Percentiles rank a stretch among this genome's conserved stretches.
These are phyloP conservation scores for Athalia cordata DNA, from an alignment of 2,888 invertebrate species.

Conservation along the genomic window DNA sequence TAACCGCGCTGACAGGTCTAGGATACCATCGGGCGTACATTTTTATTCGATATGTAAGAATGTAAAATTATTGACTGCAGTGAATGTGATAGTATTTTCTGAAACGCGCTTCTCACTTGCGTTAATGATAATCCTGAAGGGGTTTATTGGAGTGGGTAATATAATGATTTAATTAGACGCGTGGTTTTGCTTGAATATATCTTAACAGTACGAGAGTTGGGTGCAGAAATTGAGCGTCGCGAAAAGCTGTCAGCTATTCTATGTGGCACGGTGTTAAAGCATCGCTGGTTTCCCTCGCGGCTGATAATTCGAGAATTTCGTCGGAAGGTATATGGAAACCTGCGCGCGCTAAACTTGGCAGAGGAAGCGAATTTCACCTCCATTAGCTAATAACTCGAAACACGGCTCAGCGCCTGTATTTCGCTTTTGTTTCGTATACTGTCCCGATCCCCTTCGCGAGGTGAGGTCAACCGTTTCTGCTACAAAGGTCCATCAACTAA, in stretches of 20 bases:
- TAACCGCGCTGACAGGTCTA: slow-evolving; percentile 34
- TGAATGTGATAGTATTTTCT: neutral
- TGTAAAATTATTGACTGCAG: neutral
- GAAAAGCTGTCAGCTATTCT: neutral
- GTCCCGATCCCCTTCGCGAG: slow-evolving; percentile 46
- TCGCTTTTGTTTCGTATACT: slow-evolving; percentile 43
- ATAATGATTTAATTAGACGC: slow-evolving; percentile 34
- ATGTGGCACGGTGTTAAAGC: slow-evolving; percentile 34
- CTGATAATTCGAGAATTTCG: slow-evolving; percentile 55
- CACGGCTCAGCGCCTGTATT: slow-evolving; percentile 45
- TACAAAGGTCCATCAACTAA: slow-evolving; percentile 63
- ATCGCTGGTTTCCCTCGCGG: slow-evolving; percentile 35
- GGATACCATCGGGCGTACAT: neutral
- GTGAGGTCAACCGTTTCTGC: slow-evolving; percentile 53
- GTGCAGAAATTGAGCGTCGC: neutral
- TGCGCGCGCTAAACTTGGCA: slow-evolving; percentile 52
- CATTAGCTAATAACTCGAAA: slow-evolving; percentile 66
- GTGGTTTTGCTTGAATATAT: slow-evolving; percentile 19
- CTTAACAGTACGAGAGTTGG: neutral
- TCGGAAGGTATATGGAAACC: slow-evolving; percentile 46
- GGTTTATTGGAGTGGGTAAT: slow-evolving; percentile 3
- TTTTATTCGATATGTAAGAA: slow-evolving; percentile 22
- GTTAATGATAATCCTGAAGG: neutral
- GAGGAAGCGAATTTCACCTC: slow-evolving; percentile 59
- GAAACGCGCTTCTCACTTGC: neutral